Percentiles rank a stretch among this genome's conserved stretches.
phyloP scores from a whole-genome alignment of 30 jellyfish, hydroid and myxozoan species.

The Nemopilema nomurai region DNA sequence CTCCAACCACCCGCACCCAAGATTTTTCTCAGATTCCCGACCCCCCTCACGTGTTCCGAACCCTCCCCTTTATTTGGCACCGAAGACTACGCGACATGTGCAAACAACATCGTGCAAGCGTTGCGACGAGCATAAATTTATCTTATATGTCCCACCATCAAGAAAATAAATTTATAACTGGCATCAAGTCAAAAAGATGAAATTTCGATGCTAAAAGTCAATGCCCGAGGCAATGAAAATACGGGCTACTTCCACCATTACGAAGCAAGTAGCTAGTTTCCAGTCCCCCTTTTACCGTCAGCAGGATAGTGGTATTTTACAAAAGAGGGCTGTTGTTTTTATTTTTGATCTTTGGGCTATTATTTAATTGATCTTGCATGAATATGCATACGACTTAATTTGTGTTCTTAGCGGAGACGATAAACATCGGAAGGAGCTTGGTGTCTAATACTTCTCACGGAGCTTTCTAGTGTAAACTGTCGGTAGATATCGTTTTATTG shows the following conservation, averaged over 20 bases:
- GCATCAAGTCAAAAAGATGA: no score
- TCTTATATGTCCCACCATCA: no score
- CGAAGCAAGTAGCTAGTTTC: constrained; percentile 1
- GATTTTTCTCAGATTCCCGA: no score
- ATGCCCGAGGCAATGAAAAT: background rate
- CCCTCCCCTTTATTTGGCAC: no score
- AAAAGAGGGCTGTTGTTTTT: constrained; percentile 26
- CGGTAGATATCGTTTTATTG: background rate
- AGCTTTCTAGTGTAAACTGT: background rate
- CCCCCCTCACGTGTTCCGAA: no score
- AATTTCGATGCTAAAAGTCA: background rate
- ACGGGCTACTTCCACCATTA: background rate
- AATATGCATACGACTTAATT: constrained; percentile 13
- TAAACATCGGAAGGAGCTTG: background rate
- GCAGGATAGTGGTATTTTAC: background rate
- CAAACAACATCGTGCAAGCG: no score
- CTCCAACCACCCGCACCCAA: no score
- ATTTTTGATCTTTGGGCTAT: constrained; percentile 44
- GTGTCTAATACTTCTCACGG: background rate
- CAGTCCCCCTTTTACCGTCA: constrained; percentile 18
- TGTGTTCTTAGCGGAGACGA: background rate
- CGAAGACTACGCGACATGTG: no score
- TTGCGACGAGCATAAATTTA: no score
- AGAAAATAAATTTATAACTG: no score
- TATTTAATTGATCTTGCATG: constrained; percentile 34